Evolutionary conservation across 1,140 invertebrate genomes (phyloP).

Genomic region (Tyrophagus putrescentiae): DNA sequence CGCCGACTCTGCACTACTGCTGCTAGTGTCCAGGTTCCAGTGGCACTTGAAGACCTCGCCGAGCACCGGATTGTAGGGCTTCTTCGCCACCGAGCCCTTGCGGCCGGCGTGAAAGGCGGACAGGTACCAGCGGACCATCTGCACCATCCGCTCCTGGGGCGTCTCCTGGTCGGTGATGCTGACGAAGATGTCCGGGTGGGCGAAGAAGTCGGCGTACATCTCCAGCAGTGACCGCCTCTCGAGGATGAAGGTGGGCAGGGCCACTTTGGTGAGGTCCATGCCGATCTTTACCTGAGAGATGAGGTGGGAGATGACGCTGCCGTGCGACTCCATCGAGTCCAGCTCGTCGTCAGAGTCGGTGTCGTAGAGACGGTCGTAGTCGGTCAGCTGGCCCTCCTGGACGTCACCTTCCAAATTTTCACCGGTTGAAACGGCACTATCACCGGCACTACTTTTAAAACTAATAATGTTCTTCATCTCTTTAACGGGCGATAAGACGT

Average conservation of each 20-base stretch:
- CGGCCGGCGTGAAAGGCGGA: conserved; percentile 92
- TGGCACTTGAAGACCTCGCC: conserved; percentile 85
- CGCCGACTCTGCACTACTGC: background rate
- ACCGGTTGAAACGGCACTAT: background rate
- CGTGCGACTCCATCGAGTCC: conserved; percentile 77
- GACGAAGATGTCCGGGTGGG: conserved; percentile 87
- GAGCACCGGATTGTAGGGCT: conserved; percentile 92
- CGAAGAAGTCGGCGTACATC: conserved; percentile 97
- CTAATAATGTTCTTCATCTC: background rate
- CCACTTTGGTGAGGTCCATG: conserved; percentile 96
- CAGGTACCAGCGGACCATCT: conserved; percentile 82
- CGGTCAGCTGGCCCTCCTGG: conserved; percentile 5
- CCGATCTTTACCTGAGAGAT: conserved; percentile 76
- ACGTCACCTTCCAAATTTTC: too few relatives aligned
- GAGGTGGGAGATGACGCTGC: conserved; percentile 81
- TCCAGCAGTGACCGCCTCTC: conserved; percentile 85
- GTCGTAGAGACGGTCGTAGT: conserved; percentile 54
- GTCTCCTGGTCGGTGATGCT: conserved; percentile 66
- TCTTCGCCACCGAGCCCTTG: conserved; percentile 84
- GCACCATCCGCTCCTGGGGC: conserved; percentile 76
- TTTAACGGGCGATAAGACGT: conserved; percentile 2
- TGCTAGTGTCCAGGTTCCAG: conserved; percentile 40
- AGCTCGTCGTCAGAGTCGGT: conserved; percentile 66
- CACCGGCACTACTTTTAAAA: background rate
- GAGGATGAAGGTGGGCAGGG: conserved; percentile 86